A percentile compares a stretch with the other conserved stretches of the same genome.
Evolutionary conservation across 2,113 vertebrate species (phyloP).

Genomic region (Plestiodon gilberti): DNA sequence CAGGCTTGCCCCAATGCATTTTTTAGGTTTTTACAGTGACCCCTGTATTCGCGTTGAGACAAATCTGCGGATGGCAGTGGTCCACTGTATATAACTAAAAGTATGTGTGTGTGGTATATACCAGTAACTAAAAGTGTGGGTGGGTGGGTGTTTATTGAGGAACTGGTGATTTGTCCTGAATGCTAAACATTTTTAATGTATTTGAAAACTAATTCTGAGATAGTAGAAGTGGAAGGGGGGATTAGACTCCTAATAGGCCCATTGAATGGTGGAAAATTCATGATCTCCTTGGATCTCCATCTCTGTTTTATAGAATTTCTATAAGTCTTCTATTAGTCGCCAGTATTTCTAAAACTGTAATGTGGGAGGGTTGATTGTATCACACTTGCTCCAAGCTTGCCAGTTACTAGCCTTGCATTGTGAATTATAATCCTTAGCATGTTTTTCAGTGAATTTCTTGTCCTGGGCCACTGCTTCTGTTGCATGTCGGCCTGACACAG

Average conservation of each 20-base stretch:
- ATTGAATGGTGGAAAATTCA: not conserved
- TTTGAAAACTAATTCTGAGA: not conserved
- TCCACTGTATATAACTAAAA: too few relatives aligned
- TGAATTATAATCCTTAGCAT: conserved; percentile 41
- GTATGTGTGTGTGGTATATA: too few relatives aligned
- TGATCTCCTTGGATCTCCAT: not conserved
- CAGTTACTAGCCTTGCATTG: conserved; percentile 24
- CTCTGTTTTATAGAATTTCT: not conserved
- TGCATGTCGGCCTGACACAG: conserved; percentile 13
- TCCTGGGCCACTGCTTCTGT: conserved; percentile 1
- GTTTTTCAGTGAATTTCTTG: conserved; percentile 52
- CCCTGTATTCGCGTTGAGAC: too few relatives aligned
- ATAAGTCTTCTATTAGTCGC: not conserved
- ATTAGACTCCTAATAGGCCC: not conserved
- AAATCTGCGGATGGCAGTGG: too few relatives aligned
- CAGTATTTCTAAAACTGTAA: not conserved
- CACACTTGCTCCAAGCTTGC: too few relatives aligned
- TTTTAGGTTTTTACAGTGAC: too few relatives aligned
- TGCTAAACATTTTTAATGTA: not conserved
- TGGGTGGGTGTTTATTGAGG: not conserved
- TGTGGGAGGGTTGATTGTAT: not conserved
- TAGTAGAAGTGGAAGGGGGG: not conserved
- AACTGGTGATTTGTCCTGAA: conserved; percentile 16
- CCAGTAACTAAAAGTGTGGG: too few relatives aligned
- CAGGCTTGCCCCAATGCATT: too few relatives aligned